These are phyloP conservation scores for Chloebia gouldiae DNA, from an alignment of 2,113 vertebrate species.

Conservation along the genomic window DNA sequence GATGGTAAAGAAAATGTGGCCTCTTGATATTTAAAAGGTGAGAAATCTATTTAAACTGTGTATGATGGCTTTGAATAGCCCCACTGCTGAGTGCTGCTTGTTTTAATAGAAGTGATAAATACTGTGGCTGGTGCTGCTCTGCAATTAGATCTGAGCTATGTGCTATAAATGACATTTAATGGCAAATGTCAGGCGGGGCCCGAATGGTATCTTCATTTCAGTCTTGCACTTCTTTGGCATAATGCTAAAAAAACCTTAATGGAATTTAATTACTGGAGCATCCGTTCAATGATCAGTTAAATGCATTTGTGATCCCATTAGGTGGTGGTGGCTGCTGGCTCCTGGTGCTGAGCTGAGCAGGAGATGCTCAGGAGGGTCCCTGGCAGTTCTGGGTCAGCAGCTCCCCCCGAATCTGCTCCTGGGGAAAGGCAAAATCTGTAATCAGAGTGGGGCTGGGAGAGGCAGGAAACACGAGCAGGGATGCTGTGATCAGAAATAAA, in stretches of 20 bases:
- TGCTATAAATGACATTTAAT: slow-evolving; percentile 73
- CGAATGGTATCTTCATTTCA: neutral
- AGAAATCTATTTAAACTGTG: slow-evolving; percentile 69
- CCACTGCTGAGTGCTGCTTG: slow-evolving; percentile 35
- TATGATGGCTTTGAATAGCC: slow-evolving; percentile 46
- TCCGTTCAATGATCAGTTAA: slow-evolving; percentile 64
- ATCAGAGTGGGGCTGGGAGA: neutral
- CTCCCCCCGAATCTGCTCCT: neutral
- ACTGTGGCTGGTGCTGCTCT: slow-evolving; percentile 50
- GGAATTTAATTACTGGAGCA: slow-evolving; percentile 70
- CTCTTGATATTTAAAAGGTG: slow-evolving; percentile 76
- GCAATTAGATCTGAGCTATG: slow-evolving; percentile 74
- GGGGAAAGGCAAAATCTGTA: neutral
- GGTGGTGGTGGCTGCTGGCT: slow-evolving; percentile 63
- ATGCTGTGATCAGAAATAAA: neutral
- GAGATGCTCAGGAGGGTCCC: slow-evolving; percentile 32
- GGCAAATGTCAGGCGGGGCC: slow-evolving; percentile 62
- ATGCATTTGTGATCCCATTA: slow-evolving; percentile 54
- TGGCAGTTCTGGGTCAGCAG: slow-evolving; percentile 23
- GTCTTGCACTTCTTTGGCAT: slow-evolving; percentile 11
- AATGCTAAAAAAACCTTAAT: slow-evolving; percentile 50
- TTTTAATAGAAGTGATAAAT: slow-evolving; percentile 69
- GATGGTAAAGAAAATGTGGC: slow-evolving; percentile 43
- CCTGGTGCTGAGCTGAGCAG: slow-evolving; percentile 58
- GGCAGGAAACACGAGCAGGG: neutral